A percentile compares a stretch with the other conserved stretches of the same genome.
These are phyloP conservation scores for Sabatieria punctata DNA, from an alignment of 2,888 invertebrate species.

Conservation along the genomic window DNA sequence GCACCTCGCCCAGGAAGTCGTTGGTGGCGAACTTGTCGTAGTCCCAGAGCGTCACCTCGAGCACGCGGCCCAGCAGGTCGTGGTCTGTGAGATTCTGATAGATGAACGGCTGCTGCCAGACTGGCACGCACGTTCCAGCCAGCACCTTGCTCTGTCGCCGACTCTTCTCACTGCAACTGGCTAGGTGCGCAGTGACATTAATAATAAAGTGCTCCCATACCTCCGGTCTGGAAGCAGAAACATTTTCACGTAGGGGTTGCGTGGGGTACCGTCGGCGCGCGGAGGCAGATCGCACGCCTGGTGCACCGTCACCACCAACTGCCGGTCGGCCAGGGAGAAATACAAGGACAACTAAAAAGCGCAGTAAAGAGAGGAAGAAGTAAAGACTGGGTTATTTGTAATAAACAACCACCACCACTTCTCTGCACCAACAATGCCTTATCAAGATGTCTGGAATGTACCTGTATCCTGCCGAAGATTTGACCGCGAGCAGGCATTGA, in stretches of 20 bases:
- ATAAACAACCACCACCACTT: too few species aligned
- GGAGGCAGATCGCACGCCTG: constrained; percentile 72
- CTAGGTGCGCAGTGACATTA: background rate
- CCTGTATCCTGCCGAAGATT: constrained; percentile 27
- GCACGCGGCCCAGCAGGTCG: constrained; percentile 64
- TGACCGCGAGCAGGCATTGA: constrained; percentile 14
- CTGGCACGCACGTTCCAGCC: constrained; percentile 78
- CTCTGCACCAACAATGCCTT: background rate
- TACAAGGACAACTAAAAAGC: constrained; percentile 67
- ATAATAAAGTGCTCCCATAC: too few species aligned
- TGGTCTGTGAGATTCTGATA: constrained; percentile 73
- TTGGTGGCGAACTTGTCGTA: constrained; percentile 74
- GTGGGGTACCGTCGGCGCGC: constrained; percentile 58
- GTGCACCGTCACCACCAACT: constrained; percentile 75
- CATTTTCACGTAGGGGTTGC: constrained; percentile 81
- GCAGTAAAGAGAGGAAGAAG: too few species aligned
- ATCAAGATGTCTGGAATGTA: constrained; percentile 11
- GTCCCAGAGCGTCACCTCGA: constrained; percentile 95
- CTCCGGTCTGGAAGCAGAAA: constrained; percentile 79
- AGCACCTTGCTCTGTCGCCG: constrained; percentile 87
- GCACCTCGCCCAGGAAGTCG: constrained; percentile 82
- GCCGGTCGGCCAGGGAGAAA: constrained; percentile 60
- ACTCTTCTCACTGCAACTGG: constrained; percentile 62
- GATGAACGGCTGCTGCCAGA: constrained; percentile 92
- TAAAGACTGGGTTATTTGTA: too few species aligned